Evolutionary conservation across 2,888 invertebrate species (phyloP).

Genomic region (Pterobdella sp.): DNA sequence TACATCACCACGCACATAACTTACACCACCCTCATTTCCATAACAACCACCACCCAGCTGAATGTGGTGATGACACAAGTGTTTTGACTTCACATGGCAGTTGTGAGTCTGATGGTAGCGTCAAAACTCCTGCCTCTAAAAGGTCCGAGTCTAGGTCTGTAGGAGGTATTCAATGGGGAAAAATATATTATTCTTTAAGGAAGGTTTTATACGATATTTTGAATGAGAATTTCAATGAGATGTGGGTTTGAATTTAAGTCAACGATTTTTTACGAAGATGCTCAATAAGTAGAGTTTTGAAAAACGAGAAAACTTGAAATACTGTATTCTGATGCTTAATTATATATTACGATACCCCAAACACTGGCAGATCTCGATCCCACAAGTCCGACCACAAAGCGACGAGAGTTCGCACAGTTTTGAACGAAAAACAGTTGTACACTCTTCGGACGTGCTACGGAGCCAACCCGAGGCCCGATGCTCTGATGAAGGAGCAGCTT

Average conservation of each 20-base stretch:
- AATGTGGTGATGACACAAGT: background rate
- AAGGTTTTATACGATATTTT: too few species aligned
- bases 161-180: too few species aligned
- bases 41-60: background rate
- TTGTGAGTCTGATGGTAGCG: conserved; percentile 4
- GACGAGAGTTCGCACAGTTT: conserved; percentile 27
- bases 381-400: conserved; percentile 32
- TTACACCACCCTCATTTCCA: too few species aligned
- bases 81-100: conserved; percentile 2
- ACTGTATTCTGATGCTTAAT: too few species aligned
- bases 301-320: too few species aligned
- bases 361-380: conserved; percentile 23
- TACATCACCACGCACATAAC: too few species aligned
- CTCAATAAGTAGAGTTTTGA: too few species aligned
- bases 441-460: conserved; percentile 27
- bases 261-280: too few species aligned
- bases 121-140: background rate
- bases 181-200: too few species aligned
- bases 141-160: background rate
- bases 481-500: conserved; percentile 30
- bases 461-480: conserved; percentile 27
- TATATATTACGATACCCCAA: too few species aligned
- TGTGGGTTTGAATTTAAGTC: too few species aligned
- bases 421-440: conserved; percentile 27
- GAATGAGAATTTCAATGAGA: too few species aligned